These are phyloP conservation scores for Micrasema minimum DNA, from an alignment of 1,140 invertebrate genomes.

Conservation along the genomic window DNA sequence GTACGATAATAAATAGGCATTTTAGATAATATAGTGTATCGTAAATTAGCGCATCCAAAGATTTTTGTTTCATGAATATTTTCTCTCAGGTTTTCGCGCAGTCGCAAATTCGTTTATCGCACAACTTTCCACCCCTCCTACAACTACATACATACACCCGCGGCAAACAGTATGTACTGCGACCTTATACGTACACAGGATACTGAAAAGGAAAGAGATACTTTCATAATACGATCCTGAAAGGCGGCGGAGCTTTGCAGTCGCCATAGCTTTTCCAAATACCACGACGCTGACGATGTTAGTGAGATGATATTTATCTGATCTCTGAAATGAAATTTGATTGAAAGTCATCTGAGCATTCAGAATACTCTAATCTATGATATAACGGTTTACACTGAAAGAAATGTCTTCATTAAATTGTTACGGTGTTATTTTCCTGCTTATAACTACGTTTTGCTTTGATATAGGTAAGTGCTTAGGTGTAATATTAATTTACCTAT, in stretches of 20 bases:
- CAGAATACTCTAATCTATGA: not conserved
- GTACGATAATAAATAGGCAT: too few relatives aligned
- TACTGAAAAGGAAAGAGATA: conserved; percentile 1
- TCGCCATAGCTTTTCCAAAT: conserved; percentile 4
- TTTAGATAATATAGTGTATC: too few relatives aligned
- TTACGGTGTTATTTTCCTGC: not conserved
- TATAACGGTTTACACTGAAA: too few relatives aligned
- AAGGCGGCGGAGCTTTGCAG: conserved; percentile 11
- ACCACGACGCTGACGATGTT: not conserved
- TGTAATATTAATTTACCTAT: too few relatives aligned
- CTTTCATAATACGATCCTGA: conserved; percentile 12
- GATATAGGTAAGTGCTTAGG: conserved; percentile 9
- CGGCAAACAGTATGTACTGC: not conserved
- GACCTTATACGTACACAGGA: not conserved
- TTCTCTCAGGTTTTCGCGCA: conserved; percentile 14
- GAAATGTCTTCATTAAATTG: not conserved
- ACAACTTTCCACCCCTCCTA: not conserved
- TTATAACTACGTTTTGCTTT: conserved; percentile 14
- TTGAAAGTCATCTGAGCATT: not conserved
- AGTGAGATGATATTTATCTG: not conserved
- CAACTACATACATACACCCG: not conserved
- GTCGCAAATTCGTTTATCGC: conserved; percentile 17
- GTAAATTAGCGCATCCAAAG: too few relatives aligned
- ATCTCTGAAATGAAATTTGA: not conserved
- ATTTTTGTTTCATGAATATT: not conserved